phyloP scores from a whole-genome alignment of 2,888 invertebrate genomes.

The Crepidodera aurea region DNA sequence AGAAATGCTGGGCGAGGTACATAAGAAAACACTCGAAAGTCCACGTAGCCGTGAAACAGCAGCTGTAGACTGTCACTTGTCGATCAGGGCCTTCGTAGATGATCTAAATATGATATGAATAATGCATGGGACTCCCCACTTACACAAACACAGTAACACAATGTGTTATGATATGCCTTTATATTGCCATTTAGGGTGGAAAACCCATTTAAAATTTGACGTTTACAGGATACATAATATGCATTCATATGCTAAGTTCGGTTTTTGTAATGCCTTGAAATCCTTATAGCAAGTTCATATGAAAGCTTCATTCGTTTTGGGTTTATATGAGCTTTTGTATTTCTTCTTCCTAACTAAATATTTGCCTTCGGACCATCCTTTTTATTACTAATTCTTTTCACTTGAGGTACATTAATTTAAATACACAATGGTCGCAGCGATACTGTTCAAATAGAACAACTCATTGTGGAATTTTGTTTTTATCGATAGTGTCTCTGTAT shows the following conservation, averaged over 20 bases:
- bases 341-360: constrained; percentile 51
- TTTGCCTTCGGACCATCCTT: constrained; percentile 46
- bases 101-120: constrained; percentile 59
- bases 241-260: constrained; percentile 59
- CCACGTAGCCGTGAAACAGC: constrained; percentile 59
- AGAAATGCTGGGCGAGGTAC: constrained; percentile 41
- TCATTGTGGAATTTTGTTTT: constrained; percentile 34
- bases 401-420: constrained; percentile 38
- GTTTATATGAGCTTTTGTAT: constrained; percentile 45
- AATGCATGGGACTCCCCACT: constrained; percentile 56
- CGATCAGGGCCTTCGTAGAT: constrained; percentile 57
- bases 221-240: constrained; percentile 59
- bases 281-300: constrained; percentile 47
- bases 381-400: constrained; percentile 42
- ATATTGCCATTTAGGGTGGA: constrained; percentile 60
- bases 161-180: constrained; percentile 60
- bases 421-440: constrained; percentile 36
- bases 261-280: constrained; percentile 49
- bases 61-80: constrained; percentile 63
- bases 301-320: constrained; percentile 43
- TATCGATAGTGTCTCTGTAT: constrained; percentile 18
- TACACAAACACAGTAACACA: constrained; percentile 53
- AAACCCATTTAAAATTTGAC: constrained; percentile 61
- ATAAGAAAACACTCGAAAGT: constrained; percentile 56
- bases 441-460: constrained; percentile 36